A percentile compares a stretch with the other conserved stretches of the same genome.
These are phyloP conservation scores for Mirounga angustirostris DNA, from an alignment of 2,113 vertebrate genomes.

Conservation along the genomic window DNA sequence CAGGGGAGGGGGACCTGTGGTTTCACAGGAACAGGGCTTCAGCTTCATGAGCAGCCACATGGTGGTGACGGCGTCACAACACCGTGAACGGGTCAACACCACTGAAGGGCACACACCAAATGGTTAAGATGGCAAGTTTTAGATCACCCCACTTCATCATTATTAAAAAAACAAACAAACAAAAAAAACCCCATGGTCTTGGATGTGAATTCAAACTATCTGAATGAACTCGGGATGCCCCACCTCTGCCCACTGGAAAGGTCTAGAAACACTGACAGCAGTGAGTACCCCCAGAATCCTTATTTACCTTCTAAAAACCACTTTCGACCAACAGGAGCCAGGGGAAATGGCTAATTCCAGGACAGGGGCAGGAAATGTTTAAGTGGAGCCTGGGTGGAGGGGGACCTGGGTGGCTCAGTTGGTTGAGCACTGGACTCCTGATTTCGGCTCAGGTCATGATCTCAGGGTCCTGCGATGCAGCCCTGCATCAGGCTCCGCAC, in stretches of 20 bases:
- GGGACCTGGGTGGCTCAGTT: neutral
- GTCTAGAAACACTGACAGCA: rapidly evolving
- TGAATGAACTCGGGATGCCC: neutral
- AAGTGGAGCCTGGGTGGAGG: neutral
- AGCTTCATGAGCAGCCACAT: neutral
- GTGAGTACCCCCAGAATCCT: rapidly evolving
- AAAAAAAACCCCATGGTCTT: neutral
- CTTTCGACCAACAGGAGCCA: neutral
- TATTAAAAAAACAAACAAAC: neutral
- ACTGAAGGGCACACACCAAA: too few species aligned
- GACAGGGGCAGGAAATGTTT: neutral
- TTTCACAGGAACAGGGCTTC: neutral
- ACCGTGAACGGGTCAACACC: rapidly evolving
- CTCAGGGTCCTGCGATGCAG: neutral
- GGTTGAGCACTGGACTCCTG: neutral
- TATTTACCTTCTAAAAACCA: neutral
- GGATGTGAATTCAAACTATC: rapidly evolving
- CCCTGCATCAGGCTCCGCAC: neutral
- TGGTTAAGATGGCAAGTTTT: neutral
- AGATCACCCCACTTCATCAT: neutral
- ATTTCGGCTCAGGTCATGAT: neutral
- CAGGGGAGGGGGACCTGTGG: neutral
- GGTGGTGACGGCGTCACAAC: neutral
- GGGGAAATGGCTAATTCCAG: neutral
- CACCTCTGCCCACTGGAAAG: neutral